Percentiles rank a stretch among this genome's conserved stretches.
Conservation (phyloP, 92 coral and sea anemone genomes). For the Bergia puertoricense region DNA sequence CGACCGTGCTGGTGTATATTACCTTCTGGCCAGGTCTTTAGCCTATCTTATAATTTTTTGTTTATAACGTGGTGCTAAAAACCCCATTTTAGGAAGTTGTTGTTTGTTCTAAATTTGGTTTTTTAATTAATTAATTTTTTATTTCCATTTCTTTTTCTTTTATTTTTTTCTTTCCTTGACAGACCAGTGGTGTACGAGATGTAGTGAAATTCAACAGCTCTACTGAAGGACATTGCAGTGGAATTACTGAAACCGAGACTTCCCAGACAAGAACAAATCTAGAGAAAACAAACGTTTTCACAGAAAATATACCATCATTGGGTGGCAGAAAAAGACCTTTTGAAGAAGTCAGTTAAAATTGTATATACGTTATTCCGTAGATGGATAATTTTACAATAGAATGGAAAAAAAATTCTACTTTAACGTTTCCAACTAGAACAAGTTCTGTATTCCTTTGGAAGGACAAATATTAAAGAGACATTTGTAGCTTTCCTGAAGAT, state of each 20-base stretch:
- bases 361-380: too few relatives aligned
- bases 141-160: background rate
- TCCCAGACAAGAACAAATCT: background rate
- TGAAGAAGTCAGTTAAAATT: slow-evolving; percentile 46
- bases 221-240: background rate
- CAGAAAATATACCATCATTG: background rate
- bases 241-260: background rate
- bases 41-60: too few relatives aligned
- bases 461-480: too few relatives aligned
- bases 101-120: background rate
- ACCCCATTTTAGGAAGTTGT: too few relatives aligned
- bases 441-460: too few relatives aligned
- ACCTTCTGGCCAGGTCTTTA: too few relatives aligned
- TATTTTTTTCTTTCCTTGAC: background rate
- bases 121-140: background rate
- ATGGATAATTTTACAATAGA: too few relatives aligned
- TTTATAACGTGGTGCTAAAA: too few relatives aligned
- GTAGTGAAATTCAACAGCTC: background rate
- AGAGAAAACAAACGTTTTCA: slow-evolving; percentile 1
- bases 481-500: too few relatives aligned
- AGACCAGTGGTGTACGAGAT: slow-evolving; percentile 67
- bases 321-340: slow-evolving; percentile 50
- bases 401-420: too few relatives aligned
- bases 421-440: too few relatives aligned
- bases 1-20: too few relatives aligned